Evolutionary conservation across 2,797 vertebrate species (phyloP).

Genomic region (Nannoperca australis): DNA sequence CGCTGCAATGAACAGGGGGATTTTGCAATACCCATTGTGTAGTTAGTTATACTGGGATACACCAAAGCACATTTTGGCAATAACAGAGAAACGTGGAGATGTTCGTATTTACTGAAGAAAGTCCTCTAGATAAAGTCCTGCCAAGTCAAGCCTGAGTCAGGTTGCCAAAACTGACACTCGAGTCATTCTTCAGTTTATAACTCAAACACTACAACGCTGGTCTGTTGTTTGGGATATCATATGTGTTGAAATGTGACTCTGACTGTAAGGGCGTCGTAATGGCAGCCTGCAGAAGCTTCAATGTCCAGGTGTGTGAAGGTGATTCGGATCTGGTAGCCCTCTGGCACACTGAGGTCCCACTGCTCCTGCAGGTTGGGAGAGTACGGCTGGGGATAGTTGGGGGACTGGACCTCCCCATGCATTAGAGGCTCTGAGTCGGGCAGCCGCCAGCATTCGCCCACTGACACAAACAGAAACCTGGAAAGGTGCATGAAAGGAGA

Average conservation of each 20-base stretch:
- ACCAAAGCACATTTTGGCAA: not conserved
- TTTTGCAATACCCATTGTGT: not conserved
- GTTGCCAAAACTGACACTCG: not conserved
- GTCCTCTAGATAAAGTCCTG: not conserved
- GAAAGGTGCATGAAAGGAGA: conserved; percentile 31
- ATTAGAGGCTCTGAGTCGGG: conserved; percentile 47
- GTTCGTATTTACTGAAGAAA: not conserved
- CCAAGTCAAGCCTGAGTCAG: not conserved
- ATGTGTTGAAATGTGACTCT: conserved; percentile 40
- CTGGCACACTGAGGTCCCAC: conserved; percentile 89
- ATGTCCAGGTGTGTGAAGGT: conserved; percentile 93
- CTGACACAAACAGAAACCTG: conserved; percentile 67
- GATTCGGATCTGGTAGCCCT: conserved; percentile 88
- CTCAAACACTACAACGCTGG: not conserved
- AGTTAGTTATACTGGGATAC: not conserved
- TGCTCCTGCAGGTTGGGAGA: conserved; percentile 61
- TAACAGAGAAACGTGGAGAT: not conserved
- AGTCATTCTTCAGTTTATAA: not conserved
- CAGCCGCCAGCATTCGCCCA: conserved; percentile 44
- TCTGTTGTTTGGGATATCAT: conserved; percentile 15
- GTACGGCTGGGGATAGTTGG: conserved; percentile 81
- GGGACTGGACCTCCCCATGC: conserved; percentile 86
- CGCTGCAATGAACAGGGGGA: not conserved
- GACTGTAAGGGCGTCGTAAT: conserved; percentile 91
- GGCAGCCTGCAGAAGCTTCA: conserved; percentile 86